Evolutionary conservation across 2,888 invertebrate species (phyloP).

Genomic region (Dryobotodes eremita): DNA sequence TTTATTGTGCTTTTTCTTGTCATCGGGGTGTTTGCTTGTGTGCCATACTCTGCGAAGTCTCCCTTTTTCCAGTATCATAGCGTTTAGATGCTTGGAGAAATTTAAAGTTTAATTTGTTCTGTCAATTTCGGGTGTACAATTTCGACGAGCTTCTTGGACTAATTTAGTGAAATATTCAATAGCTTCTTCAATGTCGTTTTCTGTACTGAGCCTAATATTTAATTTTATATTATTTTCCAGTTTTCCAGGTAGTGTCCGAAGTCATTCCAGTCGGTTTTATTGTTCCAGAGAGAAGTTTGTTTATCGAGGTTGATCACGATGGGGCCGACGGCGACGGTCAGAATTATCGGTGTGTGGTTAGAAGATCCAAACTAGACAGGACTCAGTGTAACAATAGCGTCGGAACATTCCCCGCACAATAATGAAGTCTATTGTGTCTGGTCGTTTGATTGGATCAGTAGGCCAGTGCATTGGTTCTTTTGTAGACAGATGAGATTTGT

Average conservation of each 20-base stretch:
- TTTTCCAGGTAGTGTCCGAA: not conserved
- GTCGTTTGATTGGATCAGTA: too few species aligned
- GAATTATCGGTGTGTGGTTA: not conserved
- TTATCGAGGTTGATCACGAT: not conserved
- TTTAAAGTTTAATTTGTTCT: not conserved
- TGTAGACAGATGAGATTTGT: not conserved
- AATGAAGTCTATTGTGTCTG: not conserved
- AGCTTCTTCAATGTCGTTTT: not conserved
- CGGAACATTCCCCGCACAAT: not conserved
- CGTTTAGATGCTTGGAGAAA: not conserved
- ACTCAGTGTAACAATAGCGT: not conserved
- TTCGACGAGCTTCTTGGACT: not conserved
- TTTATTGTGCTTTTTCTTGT: not conserved
- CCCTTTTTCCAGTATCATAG: not conserved
- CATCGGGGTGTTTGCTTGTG: not conserved
- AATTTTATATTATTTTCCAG: not conserved
- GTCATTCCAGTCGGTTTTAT: conserved; percentile 1
- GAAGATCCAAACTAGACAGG: not conserved
- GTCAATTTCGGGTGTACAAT: not conserved
- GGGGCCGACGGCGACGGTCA: too few species aligned
- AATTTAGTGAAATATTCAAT: not conserved
- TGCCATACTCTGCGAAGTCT: not conserved
- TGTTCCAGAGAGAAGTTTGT: not conserved
- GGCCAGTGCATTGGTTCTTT: not conserved
- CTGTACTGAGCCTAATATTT: not conserved